phyloP scores from a whole-genome alignment of 2,888 invertebrate species.

The Nasonovia ribisnigri region DNA sequence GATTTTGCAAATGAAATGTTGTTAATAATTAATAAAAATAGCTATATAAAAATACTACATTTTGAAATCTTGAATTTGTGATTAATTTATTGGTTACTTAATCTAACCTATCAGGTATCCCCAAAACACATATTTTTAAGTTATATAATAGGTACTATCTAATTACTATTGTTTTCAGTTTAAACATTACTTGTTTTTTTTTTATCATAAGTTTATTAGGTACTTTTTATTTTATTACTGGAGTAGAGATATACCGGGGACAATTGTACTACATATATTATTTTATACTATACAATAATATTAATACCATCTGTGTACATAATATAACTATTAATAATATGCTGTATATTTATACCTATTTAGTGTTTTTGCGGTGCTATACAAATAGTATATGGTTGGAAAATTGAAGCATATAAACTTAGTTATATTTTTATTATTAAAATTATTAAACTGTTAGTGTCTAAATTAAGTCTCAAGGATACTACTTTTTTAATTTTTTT shows the following conservation, averaged over 20 bases:
- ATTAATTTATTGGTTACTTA: background rate
- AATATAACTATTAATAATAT: background rate
- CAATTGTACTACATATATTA: background rate
- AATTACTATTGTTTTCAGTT: background rate
- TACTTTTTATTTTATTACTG: background rate
- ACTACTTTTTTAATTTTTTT: background rate
- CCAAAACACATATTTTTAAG: background rate
- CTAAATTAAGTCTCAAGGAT: conserved; percentile 18
- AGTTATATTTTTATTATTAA: conserved; percentile 20
- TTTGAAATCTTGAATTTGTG: background rate
- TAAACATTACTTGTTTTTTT: background rate
- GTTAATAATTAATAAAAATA: background rate
- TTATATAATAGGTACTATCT: background rate
- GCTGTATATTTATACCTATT: background rate
- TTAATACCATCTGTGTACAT: background rate
- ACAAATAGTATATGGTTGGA: background rate
- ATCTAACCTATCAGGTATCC: background rate
- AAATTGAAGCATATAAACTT: background rate
- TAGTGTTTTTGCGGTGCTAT: conserved; percentile 21
- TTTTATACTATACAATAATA: background rate
- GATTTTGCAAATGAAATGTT: background rate
- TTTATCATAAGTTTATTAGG: no score
- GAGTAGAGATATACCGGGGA: background rate
- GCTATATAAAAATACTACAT: background rate
- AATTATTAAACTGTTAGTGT: background rate